Conservation (phyloP, 2,888 invertebrate species). For the Allolobophora icterica region DNA sequence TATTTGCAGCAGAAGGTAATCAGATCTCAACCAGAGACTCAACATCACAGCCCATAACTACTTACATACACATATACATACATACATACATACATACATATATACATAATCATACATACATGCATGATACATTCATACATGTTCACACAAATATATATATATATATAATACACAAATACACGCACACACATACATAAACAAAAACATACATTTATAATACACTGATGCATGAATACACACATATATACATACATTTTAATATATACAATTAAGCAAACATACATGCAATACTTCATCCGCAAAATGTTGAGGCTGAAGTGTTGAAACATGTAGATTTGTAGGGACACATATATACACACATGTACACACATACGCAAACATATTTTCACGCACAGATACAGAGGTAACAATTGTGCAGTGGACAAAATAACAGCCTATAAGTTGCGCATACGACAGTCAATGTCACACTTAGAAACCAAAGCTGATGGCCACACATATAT, state of each 20-base stretch:
- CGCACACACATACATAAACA: neutral
- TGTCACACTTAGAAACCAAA: neutral
- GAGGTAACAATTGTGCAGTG: neutral
- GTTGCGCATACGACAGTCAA: neutral
- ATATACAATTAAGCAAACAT: no score
- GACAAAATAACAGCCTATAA: neutral
- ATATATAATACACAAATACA: neutral
- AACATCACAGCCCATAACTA: neutral
- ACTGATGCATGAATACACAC: no score
- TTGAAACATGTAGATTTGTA: no score
- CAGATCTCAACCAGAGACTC: neutral
- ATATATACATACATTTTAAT: no score
- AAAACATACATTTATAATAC: no score
- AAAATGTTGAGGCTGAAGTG: no score
- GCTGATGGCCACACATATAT: neutral
- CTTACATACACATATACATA: no score
- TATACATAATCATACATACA: slow-evolving; percentile 27
- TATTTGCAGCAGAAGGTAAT: neutral
- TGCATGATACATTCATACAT: neutral
- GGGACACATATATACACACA: no score
- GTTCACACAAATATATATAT: neutral
- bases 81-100: neutral
- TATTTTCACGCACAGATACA: neutral
- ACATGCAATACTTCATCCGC: no score
- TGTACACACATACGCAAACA: no score